Evolutionary conservation across 2,797 vertebrate genomes (phyloP).

Genomic region (Lateolabrax maculatus): DNA sequence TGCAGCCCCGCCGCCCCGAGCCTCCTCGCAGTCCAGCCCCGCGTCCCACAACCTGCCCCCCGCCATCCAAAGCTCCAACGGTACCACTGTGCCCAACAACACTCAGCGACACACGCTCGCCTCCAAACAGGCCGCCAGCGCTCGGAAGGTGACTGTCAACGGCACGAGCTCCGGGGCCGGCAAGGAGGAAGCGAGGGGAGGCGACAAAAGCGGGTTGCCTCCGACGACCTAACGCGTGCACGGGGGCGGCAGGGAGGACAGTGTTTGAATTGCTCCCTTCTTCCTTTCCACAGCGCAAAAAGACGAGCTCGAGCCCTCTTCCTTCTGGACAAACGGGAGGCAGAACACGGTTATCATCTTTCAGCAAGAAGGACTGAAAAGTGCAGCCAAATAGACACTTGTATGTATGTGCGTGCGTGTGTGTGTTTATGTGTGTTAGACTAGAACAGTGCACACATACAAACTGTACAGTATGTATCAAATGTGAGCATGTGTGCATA

Average conservation of each 20-base stretch:
- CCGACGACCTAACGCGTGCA: constrained; percentile 76
- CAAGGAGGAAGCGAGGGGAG: constrained; percentile 76
- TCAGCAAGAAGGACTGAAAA: constrained; percentile 69
- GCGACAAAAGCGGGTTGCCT: constrained; percentile 75
- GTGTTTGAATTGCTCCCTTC: constrained; percentile 74
- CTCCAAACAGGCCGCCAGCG: constrained; percentile 75
- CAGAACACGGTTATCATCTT: constrained; percentile 35
- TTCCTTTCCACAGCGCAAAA: constrained; percentile 52
- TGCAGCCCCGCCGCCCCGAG: constrained; percentile 86
- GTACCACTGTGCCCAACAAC: constrained; percentile 79
- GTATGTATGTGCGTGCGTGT: constrained; percentile 47
- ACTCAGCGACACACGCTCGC: constrained; percentile 84
- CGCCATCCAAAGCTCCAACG: constrained; percentile 79
- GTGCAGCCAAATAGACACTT: constrained; percentile 83
- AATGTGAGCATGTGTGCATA: constrained; percentile 85
- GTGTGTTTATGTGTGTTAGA: constrained; percentile 80
- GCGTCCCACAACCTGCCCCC: constrained; percentile 75
- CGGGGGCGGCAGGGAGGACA: constrained; percentile 74
- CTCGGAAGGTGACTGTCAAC: constrained; percentile 92
- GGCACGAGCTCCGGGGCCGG: constrained; percentile 81
- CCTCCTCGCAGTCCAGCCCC: constrained; percentile 80
- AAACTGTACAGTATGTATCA: constrained; percentile 85
- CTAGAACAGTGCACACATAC: constrained; percentile 83
- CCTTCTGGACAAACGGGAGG: constrained; percentile 53
- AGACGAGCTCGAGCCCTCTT: constrained; percentile 40